Conservation (phyloP, 2,113 vertebrate species). For the Pantherophis guttatus region DNA sequence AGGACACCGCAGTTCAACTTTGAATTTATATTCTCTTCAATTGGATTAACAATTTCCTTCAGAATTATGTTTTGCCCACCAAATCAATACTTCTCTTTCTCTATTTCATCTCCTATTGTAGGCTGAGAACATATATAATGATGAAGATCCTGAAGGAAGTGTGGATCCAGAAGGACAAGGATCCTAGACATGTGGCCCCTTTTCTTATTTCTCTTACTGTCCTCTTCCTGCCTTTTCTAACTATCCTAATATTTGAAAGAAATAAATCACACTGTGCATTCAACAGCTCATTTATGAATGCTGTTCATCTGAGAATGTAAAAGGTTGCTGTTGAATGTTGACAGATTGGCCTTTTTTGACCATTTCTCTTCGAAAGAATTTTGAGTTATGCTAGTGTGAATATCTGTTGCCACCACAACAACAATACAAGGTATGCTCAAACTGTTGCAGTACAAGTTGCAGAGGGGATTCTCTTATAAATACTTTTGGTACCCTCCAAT, state of each 20-base stretch:
- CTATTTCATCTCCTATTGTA: conserved; percentile 52
- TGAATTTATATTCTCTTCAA: neutral
- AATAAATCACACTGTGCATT: conserved; percentile 64
- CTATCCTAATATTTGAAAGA: conserved; percentile 59
- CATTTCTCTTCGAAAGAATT: neutral
- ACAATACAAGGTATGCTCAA: conserved; percentile 19
- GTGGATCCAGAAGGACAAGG: conserved; percentile 91
- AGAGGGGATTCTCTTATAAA: conserved; percentile 24
- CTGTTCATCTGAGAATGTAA: conserved; percentile 44
- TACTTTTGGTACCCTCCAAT: conserved; percentile 26
- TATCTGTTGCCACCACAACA: neutral
- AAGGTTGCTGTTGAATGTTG: conserved; percentile 41
- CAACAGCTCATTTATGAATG: conserved; percentile 53
- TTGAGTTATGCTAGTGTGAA: neutral
- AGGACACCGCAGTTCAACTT: neutral
- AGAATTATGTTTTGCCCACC: neutral
- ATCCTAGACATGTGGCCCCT: conserved; percentile 64
- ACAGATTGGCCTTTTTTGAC: conserved; percentile 45
- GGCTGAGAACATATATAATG: conserved; percentile 99
- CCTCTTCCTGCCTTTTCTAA: neutral
- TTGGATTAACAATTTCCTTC: neutral
- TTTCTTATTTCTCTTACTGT: conserved; percentile 46
- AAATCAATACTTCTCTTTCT: neutral
- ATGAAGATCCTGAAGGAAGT: conserved; percentile 94
- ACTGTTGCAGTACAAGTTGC: conserved; percentile 40